Evolutionary conservation across 2,113 vertebrate genomes (phyloP).

Genomic region (Sceloporus tristichus): DNA sequence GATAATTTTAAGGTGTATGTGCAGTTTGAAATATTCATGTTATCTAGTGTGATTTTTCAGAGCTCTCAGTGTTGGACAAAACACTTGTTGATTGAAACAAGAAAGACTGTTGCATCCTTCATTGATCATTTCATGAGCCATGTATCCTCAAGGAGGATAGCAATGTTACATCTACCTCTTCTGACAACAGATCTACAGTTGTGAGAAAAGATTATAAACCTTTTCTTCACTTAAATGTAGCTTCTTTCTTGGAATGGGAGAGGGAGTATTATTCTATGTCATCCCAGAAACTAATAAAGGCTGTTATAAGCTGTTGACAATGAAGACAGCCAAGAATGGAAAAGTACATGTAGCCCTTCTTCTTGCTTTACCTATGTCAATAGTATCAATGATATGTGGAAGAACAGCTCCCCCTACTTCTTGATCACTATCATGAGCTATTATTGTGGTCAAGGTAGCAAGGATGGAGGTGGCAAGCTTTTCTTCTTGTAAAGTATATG

Average conservation of each 20-base stretch:
- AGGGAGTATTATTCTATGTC: background rate
- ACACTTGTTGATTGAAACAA: background rate
- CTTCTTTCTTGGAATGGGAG: background rate
- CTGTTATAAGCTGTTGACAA: background rate
- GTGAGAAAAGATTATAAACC: background rate
- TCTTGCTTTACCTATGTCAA: background rate
- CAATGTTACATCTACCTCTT: background rate
- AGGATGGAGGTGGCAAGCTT: background rate
- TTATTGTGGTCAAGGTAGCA: background rate
- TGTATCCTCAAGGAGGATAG: background rate
- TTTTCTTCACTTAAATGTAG: background rate
- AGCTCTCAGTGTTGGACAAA: background rate
- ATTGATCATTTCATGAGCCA: background rate
- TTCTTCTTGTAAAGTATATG: background rate
- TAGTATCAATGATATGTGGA: background rate
- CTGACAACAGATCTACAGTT: background rate
- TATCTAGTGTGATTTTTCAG: background rate
- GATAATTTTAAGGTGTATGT: background rate
- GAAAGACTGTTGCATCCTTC: background rate
- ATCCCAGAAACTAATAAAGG: background rate
- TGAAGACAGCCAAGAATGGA: background rate
- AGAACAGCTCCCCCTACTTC: background rate
- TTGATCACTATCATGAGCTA: background rate
- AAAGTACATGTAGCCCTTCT: background rate
- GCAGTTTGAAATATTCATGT: background rate